Evolutionary conservation across 2,113 vertebrate species (phyloP), one percentile per base, ranked within the genome.

Genomic region (Bubo blakistoni): DNA sequence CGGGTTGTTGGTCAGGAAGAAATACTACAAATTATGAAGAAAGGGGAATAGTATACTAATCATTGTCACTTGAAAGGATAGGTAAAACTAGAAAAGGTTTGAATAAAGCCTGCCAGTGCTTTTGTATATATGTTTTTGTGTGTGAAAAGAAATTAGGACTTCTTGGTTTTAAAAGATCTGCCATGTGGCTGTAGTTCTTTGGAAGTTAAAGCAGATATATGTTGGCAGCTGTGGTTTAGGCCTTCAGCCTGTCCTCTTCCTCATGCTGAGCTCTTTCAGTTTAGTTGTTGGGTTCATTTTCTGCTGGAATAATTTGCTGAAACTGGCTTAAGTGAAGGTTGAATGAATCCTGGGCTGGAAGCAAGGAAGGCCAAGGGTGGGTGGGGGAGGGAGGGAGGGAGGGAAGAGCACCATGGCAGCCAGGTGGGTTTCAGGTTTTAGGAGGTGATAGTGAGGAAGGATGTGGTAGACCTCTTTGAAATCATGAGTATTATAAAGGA

Each of bases 131-230:
- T 1, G 1, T 34, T 62, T 69, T 87, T 74, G 7, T 77, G 4
- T 81, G 30, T 74, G 55, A 54, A 74, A 42, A 66, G 36, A 46
- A 81, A 22, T 7, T 22, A 49, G 15, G 21, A 26, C 17, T 49
- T 51, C 11, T 27, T 44, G 9, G 3, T 67, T 32, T 74, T 78
- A 51, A 49, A 69, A 61, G 25, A 49, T 9, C n/a, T 74, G 54
- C 44, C 15, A 51, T 47, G 16, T 73, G 52, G 38, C 52, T 0
- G 0, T 55, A 27, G 61, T 63, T 91, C 15, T n/a, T 74, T 2
- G 7, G 73, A 93, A 72, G 42, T 38, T 89, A 20, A 81, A 87
- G 52, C 24, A 11, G 55, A 24, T 55, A 11, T 22, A 9, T 57
- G 11, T 25, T 76, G 61, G 55, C 32, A 62, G 19, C 14, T 70